Evolutionary conservation across 1,140 invertebrate species (phyloP).

Genomic region (Drosophila orosa): DNA sequence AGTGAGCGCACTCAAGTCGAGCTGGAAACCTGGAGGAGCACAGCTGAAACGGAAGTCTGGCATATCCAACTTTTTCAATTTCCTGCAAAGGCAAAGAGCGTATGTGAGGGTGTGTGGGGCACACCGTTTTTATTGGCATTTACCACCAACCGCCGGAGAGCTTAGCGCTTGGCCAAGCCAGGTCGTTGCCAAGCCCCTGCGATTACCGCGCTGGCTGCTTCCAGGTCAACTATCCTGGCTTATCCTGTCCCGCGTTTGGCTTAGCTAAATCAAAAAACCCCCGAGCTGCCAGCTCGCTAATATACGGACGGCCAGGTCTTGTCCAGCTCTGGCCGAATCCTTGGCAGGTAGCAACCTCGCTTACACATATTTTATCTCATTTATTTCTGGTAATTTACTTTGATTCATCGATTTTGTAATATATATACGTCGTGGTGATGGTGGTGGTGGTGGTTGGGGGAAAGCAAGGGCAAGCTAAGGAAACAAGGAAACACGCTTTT

Average conservation of each 20-base stretch:
- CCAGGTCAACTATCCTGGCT: constrained; percentile 58
- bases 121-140: constrained; percentile 54
- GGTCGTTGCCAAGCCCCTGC: constrained; percentile 38
- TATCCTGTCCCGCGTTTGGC: constrained; percentile 42
- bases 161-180: constrained; percentile 31
- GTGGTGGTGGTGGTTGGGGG: background rate
- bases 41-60: constrained; percentile 71
- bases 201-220: constrained; percentile 32
- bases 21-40: constrained; percentile 35
- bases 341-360: constrained; percentile 40
- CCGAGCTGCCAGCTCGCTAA: constrained; percentile 30
- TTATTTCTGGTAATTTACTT: constrained; percentile 83
- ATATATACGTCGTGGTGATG: constrained; percentile 39
- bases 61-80: constrained; percentile 81
- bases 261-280: constrained; percentile 48
- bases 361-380: constrained; percentile 80
- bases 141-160: constrained; percentile 41
- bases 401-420: constrained; percentile 82
- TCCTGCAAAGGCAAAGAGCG: constrained; percentile 45
- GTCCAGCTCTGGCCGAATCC: background rate
- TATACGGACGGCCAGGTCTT: constrained; percentile 19
- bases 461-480: constrained; percentile 2
- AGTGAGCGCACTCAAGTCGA: constrained; percentile 67
- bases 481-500: constrained; percentile 58
- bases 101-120: constrained; percentile 7